Evolutionary conservation across 2,113 vertebrate species (phyloP), one percentile per base, ranked within the genome.

Genomic region (Oryzias woworae): DNA sequence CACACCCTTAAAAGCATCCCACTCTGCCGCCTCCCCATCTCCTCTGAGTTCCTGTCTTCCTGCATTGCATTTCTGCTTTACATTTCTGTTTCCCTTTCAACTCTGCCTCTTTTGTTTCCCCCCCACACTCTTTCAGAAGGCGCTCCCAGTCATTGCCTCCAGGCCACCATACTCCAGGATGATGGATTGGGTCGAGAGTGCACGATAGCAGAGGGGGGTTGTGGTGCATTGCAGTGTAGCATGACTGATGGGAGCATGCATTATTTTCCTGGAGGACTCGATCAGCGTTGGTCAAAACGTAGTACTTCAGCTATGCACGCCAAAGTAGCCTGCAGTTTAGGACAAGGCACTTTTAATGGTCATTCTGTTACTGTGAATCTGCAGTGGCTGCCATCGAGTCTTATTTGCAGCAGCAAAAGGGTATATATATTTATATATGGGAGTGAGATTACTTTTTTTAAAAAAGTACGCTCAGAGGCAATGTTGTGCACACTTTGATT

Each of bases 231-330:
- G 87, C 83, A 75, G 80, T 80, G 75, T 83, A 78, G 75, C 82
- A 78, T 91, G 87, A 91, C 83, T 87, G 88, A 92, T 91, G 88
- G 84, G 71, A 88, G 85, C 81, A 85, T 88, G 81, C 74, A 75
- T 85, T 87, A 81, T 88, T 88, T 83, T 91, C 80, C 76, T 69
- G 66, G 66, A 80, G 69, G 72, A 77, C 78, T 80, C 17, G 46
- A 65, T 70, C 75, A 64, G 74, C 22, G 16, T 69, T 62, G 60
- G 68, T 69, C 65, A 70, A 50, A 57, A 63, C 67, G 65, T 78
- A 71, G 69, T 74, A 73, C 75, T 67, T 59, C 4, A 58, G 46
- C 26, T 3, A 18, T 13, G 5, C 15, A 28, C 15, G 36, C 47
- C 70, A 48, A 80, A 73, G 73, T 42, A 54, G 44, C 77, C 77